Conservation (phyloP, 2,797 vertebrate genomes). For the Threskiornis aethiopicus region DNA sequence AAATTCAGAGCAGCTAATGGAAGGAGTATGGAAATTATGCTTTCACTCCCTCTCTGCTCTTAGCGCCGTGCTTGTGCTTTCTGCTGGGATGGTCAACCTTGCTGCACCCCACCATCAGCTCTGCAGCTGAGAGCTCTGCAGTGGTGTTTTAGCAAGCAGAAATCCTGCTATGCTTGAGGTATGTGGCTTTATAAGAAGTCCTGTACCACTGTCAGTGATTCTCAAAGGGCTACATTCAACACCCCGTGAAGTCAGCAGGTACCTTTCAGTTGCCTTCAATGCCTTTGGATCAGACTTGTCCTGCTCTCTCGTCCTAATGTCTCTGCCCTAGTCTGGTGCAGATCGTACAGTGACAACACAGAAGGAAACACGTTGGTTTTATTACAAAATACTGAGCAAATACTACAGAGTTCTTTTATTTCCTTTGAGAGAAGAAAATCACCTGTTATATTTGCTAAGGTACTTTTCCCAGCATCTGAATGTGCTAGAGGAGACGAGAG, state of each 20-base stretch:
- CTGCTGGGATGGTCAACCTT: neutral
- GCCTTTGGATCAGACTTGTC: neutral
- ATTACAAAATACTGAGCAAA: neutral
- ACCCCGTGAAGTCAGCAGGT: neutral
- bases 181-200: neutral
- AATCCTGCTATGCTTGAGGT: neutral
- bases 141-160: neutral
- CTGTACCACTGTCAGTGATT: neutral
- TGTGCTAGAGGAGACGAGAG: neutral
- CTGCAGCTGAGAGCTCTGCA: accelerated
- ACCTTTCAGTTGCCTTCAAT: neutral
- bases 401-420: neutral
- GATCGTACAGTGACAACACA: neutral
- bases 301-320: neutral
- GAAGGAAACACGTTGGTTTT: accelerated
- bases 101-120: neutral
- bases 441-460: neutral
- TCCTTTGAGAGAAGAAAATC: neutral
- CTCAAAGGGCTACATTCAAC: neutral
- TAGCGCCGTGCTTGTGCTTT: accelerated
- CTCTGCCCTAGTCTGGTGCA: neutral
- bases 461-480: neutral
- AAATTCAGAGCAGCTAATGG: neutral
- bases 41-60: neutral
- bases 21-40: neutral